Base-by-base conservation (phyloP, 2,797 vertebrate genomes). In the Alcedo quadribrachys region DNA sequence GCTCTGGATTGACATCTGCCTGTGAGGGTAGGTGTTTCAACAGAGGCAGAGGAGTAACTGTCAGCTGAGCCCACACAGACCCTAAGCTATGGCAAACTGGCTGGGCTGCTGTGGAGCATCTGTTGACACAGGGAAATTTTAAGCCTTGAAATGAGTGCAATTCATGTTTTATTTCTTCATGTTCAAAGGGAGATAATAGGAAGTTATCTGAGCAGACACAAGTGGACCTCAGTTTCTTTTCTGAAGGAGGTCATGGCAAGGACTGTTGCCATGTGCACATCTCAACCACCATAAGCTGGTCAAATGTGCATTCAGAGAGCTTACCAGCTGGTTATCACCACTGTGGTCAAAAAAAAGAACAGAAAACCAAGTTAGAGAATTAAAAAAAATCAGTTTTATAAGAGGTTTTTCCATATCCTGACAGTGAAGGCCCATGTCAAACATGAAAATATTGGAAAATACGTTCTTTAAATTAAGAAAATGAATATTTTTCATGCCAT, bases 261-360 rank as follows among this genome's bases (percentile, higher is more conserved):
- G 48, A 28, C 40, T 75, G 22, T 45, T 82, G 68, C 65, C 37
- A 2, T 1, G 3, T 68, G 68, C 65, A 80, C 62, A 69, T 89
- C 66, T 82, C 79, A 50, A 25, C 55, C 43, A 73, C 7, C 11
- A 15, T 1, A 80, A 53, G 46, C 46, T 81, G 63, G 54, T 85
- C 76, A 92, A 73, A 89, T 77, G 42, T 86, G 82, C 74, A 84
- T 69, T 76, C 48, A 73, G 62, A 69, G 55, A 60, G 90, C 90
- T 96, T 92, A 96, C 92, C 91, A 93, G 79, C 45, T 78, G 51
- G 28, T 73, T 95, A 92, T 67, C 79, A 81, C 28, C 75, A 80
- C 84, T 95, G 68, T 60, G 51, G 62, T 89, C 77, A 93, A 90
- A 92, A 46, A 46, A 87, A 87, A 89, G 66, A 94, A 80, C 30